Evolutionary conservation across 2,888 invertebrate genomes (phyloP).

Genomic region (Bembecia ichneumoniformis): DNA sequence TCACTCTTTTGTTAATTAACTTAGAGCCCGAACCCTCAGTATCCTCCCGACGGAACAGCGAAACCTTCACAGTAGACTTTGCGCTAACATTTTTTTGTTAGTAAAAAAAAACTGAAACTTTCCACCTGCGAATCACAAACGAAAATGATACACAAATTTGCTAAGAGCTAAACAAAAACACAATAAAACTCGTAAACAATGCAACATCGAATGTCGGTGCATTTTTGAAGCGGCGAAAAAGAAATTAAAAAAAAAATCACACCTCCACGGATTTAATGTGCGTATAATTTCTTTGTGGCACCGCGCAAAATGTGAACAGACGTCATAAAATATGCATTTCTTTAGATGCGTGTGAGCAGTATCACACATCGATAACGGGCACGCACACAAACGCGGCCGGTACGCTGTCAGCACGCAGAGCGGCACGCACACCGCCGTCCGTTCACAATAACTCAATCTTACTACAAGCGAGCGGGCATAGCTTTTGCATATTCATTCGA

Average conservation of each 20-base stretch:
- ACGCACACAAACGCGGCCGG: conserved; percentile 16
- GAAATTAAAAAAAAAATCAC: conserved; percentile 39
- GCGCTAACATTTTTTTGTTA: background rate
- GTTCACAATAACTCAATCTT: conserved; percentile 67
- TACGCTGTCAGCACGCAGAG: conserved; percentile 8
- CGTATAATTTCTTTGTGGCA: conserved; percentile 74
- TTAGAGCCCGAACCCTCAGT: conserved; percentile 37
- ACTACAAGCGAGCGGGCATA: conserved; percentile 39
- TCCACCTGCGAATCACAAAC: conserved; percentile 23
- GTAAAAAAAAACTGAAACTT: conserved; percentile 17
- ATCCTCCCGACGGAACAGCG: conserved; percentile 31
- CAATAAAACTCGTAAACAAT: background rate
- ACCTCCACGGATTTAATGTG: conserved; percentile 69
- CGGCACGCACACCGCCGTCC: conserved; percentile 31
- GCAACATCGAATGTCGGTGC: background rate
- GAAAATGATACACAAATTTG: background rate
- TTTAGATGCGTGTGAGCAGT: conserved; percentile 49
- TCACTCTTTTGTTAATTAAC: conserved; percentile 65
- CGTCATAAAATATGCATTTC: conserved; percentile 73
- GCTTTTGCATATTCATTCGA: conserved; percentile 69
- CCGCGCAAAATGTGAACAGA: conserved; percentile 70
- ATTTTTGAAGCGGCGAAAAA: conserved; percentile 10
- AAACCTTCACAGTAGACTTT: background rate
- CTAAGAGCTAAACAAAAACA: background rate
- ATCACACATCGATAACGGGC: conserved; percentile 2